Base-by-base conservation (phyloP, 1,140 invertebrate species). In the Nylanderia fulva region DNA sequence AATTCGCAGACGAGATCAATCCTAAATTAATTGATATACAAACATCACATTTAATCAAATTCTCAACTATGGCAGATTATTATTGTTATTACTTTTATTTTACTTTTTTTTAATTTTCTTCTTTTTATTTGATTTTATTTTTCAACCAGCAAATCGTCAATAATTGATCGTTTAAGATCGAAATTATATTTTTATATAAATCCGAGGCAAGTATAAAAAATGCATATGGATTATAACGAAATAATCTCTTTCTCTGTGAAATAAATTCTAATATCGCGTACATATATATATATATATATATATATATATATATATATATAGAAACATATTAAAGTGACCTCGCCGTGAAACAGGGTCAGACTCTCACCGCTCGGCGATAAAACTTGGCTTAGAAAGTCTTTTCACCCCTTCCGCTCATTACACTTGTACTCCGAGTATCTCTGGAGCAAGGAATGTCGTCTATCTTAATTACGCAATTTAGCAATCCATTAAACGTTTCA, bases 371-470 rank as follows among this genome's bases (percentile, higher is more conserved):
- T 85, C 75, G 69, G 52, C 79, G 83, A 88, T 88, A 88, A 88
- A 88, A 88, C 87, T 85, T 72, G 86, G 52, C 87, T 88, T 88
- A 88, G 87, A 88, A 88, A 88, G 87, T 88, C 86, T 88, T 88
- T 88, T 80, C 87, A 88, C 86, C 87, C 87, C 86, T 88, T 85
- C 86, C 83, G 83, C 60, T 85, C 82, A 84, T 84, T 63, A 68
- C 33, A 71, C 56, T 66, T 64, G 29, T 36, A 60, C 87, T 80
- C 64, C 52, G 58, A 48, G 69, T 24, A 21, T 24, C 18, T 11
- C 33, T n/a, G 52, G 33, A 85, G 71, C 66, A 77, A 88, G 84
- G n/a, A 60, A 54, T 36, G 77, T 88, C 77, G 75, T 54, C 39
- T 54, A 56, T 45, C 68, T 79, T n/a, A 68, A 72, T 69, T 66